Evolutionary conservation across 2,888 invertebrate species (phyloP).

Genomic region (Oligia strigilis): DNA sequence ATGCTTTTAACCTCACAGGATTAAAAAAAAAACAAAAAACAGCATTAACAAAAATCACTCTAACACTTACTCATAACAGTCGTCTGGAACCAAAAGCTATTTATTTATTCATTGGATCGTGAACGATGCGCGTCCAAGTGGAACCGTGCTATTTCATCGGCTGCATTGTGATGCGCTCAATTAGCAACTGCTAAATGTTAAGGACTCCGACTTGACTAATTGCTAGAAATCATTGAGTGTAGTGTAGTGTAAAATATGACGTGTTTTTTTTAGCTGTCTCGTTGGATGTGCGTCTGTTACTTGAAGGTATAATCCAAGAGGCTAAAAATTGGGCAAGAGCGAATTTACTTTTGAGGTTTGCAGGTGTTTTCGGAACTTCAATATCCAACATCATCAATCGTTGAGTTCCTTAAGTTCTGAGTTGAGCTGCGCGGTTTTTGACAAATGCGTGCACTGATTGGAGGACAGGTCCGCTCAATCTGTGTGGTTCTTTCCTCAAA

Average conservation of each 20-base stretch:
- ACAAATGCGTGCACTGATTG: no score
- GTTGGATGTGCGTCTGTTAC: background rate
- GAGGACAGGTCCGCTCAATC: no score
- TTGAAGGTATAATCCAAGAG: background rate
- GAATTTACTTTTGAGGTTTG: background rate
- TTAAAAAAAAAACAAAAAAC: constrained; percentile 46
- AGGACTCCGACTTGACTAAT: constrained; percentile 68
- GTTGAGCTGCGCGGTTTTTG: no score
- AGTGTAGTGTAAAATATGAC: constrained; percentile 68
- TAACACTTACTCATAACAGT: constrained; percentile 56
- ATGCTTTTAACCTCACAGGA: constrained; percentile 37
- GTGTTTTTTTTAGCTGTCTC: constrained; percentile 11
- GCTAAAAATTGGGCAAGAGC: background rate
- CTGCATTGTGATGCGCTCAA: constrained; percentile 85
- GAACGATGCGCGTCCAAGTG: constrained; percentile 79
- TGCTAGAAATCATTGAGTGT: constrained; percentile 66
- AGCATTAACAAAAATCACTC: constrained; percentile 63
- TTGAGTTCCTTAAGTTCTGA: no score
- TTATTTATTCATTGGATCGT: constrained; percentile 86
- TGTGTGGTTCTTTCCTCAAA: no score
- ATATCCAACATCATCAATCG: no score
- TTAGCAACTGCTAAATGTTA: constrained; percentile 75
- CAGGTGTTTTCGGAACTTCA: background rate
- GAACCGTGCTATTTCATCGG: constrained; percentile 77
- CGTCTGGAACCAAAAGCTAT: constrained; percentile 78